phyloP scores from a whole-genome alignment of 2,888 invertebrate species.

The Euzophera pinguis region DNA sequence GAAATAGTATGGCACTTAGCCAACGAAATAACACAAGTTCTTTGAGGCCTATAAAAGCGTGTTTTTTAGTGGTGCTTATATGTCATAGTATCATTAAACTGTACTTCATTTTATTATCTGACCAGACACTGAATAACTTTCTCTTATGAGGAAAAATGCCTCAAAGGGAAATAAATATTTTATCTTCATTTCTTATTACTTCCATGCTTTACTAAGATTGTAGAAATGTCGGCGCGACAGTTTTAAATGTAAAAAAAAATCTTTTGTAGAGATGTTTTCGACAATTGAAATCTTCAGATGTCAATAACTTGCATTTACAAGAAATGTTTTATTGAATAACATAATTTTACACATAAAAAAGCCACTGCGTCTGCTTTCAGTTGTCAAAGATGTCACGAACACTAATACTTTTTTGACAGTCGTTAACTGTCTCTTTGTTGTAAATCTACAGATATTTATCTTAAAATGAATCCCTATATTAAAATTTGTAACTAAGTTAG shows the following conservation, averaged over 20 bases:
- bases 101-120: background rate
- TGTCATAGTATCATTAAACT: background rate
- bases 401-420: background rate
- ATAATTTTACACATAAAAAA: background rate
- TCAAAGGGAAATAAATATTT: background rate
- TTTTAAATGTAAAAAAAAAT: background rate
- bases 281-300: background rate
- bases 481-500: too few species aligned
- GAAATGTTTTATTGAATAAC: conserved; percentile 2
- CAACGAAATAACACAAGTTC: background rate
- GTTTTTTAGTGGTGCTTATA: background rate
- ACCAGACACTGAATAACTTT: background rate
- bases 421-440: background rate
- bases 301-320: conserved; percentile 5
- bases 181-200: too few species aligned
- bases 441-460: too few species aligned
- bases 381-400: background rate
- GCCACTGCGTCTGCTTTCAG: background rate
- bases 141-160: background rate
- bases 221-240: background rate
- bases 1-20: background rate
- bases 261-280: too few species aligned
- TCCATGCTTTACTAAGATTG: too few species aligned
- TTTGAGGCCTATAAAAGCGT: background rate
- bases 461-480: too few species aligned